Base-by-base conservation (phyloP, 1,140 invertebrate species). In the Nebria ingens region DNA sequence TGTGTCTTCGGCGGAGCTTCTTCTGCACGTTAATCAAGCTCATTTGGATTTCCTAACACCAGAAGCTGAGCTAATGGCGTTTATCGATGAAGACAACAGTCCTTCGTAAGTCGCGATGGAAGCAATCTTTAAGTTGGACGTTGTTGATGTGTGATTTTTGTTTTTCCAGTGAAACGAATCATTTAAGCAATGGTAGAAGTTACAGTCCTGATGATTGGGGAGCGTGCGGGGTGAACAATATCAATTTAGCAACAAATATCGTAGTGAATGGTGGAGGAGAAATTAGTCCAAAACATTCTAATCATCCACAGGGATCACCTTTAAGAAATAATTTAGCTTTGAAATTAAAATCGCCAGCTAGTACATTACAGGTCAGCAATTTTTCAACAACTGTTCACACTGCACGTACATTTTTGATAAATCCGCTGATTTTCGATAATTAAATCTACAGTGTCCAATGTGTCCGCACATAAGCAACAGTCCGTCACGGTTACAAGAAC, bases 31-130 rank as follows among this genome's bases (percentile, higher is more conserved):
- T 1, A 89, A 90, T 69, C 81, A 80, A 57, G 86, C 82, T 13
- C 87, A 91, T 71, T 75, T 90, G 40, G 85, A 89, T 67, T 89
- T 86, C 64, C 65, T 89, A 20, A 88, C 85, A 20, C 82, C 83
- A 0, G 80, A 83, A 64, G 72, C 79, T 58, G 80, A 83, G 62
- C 65, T 79, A 9, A 76, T 81, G 68, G 76, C 75, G 29, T 81
- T 82, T 58, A 81, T 82, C 55, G 79, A 81, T 64, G 61, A 61
- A 1, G 79, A 81, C 62, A 73, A 77, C 59, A 80, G 77, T 68
- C 82, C 82, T 12, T 79, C 79, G 81, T 83, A 70, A 70, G 61
- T 59, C 21, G n/a, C n/a, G n/a, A n/a, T n/a, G n/a, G n/a, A n/a
- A n/a, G n/a, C n/a, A n/a, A n/a, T n/a, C n/a, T n/a, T n/a, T n/a